These are phyloP conservation scores for Epicauta chinensis DNA, from an alignment of 1,140 invertebrate species.

Conservation along the genomic window DNA sequence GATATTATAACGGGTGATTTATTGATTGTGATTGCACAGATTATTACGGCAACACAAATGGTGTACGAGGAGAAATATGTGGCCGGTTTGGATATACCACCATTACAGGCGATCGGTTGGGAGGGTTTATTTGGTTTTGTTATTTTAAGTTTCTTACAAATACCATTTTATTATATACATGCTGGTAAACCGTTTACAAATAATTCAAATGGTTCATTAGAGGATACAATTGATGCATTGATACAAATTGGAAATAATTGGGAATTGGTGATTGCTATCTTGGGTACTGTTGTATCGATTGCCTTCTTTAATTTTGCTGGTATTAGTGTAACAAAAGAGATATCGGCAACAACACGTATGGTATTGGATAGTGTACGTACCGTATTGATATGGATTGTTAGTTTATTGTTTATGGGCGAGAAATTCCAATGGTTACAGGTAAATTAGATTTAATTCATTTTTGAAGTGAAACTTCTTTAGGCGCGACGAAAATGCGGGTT, in stretches of 20 bases:
- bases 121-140: conserved; percentile 88
- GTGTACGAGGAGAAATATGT: conserved; percentile 93
- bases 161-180: conserved; percentile 81
- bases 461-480: conserved; percentile 1
- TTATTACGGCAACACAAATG: conserved; percentile 88
- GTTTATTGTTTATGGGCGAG: conserved; percentile 71
- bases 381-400: conserved; percentile 80
- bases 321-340: conserved; percentile 91
- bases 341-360: conserved; percentile 88
- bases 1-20: conserved; percentile 86
- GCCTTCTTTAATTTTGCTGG: conserved; percentile 97
- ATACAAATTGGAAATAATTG: conserved; percentile 69
- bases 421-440: conserved; percentile 72
- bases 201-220: conserved; percentile 71
- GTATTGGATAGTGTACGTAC: conserved; percentile 86
- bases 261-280: conserved; percentile 55
- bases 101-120: conserved; percentile 81
- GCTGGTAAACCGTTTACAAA: conserved; percentile 67
- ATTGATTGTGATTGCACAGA: conserved; percentile 85
- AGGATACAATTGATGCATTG: conserved; percentile 80
- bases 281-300: conserved; percentile 83
- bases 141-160: conserved; percentile 63
- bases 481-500: no score
- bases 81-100: conserved; percentile 71
- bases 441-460: background rate